These are phyloP conservation scores for Sciurus vulgaris DNA, from an alignment of 2,797 vertebrate genomes.

Conservation along the genomic window DNA sequence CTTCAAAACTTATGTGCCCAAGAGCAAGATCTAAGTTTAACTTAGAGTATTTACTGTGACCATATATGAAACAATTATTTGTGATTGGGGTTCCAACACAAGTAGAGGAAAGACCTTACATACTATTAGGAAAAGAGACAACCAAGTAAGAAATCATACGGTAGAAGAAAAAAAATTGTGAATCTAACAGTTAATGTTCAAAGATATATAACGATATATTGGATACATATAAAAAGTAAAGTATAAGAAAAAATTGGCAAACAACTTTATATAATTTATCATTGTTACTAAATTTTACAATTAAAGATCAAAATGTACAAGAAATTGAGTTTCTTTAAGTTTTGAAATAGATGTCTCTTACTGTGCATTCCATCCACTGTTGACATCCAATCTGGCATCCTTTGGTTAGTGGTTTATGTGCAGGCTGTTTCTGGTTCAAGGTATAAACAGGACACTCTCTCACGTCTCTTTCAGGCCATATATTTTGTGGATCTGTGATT, in stretches of 20 bases:
- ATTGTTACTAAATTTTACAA: not conserved
- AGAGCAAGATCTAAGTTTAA: not conserved
- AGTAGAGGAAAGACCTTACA: not conserved
- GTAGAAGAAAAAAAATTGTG: not conserved
- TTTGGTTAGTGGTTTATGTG: not conserved
- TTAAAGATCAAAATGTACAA: not conserved
- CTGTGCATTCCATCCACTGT: not conserved
- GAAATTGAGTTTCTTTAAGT: not conserved
- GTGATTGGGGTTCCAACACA: not conserved
- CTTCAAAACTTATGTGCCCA: not conserved
- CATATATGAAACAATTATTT: not conserved
- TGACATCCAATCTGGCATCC: not conserved
- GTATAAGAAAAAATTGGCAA: not conserved
- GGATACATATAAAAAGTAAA: not conserved
- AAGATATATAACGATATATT: not conserved
- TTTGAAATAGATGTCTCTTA: not conserved
- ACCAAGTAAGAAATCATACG: not conserved
- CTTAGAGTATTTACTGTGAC: not conserved
- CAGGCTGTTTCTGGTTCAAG: not conserved
- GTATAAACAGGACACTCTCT: not conserved
- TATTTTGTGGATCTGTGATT: not conserved
- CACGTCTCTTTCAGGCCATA: not conserved
- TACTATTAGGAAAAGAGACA: not conserved
- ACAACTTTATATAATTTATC: not conserved
- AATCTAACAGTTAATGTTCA: not conserved